These are phyloP conservation scores for Acronicta leporina DNA, from an alignment of 2,888 invertebrate genomes.

Conservation along the genomic window DNA sequence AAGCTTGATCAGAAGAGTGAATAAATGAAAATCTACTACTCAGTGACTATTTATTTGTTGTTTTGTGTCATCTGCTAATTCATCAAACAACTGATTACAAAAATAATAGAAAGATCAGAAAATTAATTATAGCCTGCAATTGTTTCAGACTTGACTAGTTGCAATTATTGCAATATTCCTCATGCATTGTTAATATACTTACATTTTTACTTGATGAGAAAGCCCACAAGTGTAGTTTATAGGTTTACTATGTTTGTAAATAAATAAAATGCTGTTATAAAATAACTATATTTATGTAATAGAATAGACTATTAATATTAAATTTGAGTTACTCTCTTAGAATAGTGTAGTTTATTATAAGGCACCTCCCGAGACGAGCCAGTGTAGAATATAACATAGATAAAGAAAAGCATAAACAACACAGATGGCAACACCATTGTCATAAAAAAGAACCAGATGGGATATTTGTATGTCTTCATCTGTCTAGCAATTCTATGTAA, in stretches of 20 bases:
- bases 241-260: conserved; percentile 31
- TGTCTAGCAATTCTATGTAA: neutral
- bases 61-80: too few species aligned
- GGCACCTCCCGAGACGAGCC: conserved; percentile 38
- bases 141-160: too few species aligned
- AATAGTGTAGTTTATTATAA: conserved; percentile 38
- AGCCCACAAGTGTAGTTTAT: conserved; percentile 23
- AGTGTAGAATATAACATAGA: conserved; percentile 50
- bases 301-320: conserved; percentile 31
- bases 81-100: too few species aligned
- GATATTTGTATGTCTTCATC: conserved; percentile 31
- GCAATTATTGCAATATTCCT: too few species aligned
- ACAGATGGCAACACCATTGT: conserved; percentile 51
- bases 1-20: conserved; percentile 81
- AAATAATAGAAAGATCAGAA: too few species aligned
- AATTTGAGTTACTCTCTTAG: conserved; percentile 32
- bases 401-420: conserved; percentile 44
- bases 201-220: too few species aligned
- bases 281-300: conserved; percentile 18
- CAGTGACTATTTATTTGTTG: neutral
- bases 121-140: too few species aligned
- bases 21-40: conserved; percentile 50
- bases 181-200: too few species aligned
- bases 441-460: conserved; percentile 38
- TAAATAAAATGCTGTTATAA: conserved; percentile 29